Evolutionary conservation across 2,113 vertebrate species (phyloP).

Genomic region (Saguinus imperator): DNA sequence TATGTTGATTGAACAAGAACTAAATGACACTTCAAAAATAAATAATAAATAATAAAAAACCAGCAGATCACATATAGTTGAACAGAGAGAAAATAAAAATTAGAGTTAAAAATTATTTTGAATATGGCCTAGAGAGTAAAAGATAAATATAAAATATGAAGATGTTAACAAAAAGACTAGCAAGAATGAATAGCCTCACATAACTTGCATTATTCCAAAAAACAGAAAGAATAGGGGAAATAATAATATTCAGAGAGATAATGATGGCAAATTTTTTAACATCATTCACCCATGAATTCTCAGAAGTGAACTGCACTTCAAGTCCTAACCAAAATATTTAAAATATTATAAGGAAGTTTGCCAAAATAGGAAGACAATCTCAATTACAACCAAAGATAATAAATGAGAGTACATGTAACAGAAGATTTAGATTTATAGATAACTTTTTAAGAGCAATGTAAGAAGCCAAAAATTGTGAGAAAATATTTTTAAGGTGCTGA

Average conservation of each 20-base stretch:
- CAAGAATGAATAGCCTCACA: not conserved
- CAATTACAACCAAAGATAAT: not conserved
- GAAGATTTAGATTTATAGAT: not conserved
- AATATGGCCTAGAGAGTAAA: not conserved
- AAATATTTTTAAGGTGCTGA: not conserved
- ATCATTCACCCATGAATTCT: not conserved
- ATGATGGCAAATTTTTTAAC: not conserved
- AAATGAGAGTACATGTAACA: not conserved
- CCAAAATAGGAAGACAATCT: not conserved
- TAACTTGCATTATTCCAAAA: not conserved
- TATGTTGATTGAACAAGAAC: not conserved
- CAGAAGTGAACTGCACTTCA: not conserved
- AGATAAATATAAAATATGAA: not conserved
- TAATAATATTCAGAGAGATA: not conserved
- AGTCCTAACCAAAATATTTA: not conserved
- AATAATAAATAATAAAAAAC: not conserved
- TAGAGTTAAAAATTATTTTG: not conserved
- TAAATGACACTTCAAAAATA: not conserved
- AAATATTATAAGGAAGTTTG: not conserved
- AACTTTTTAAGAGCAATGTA: not conserved
- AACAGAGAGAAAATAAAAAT: slow-evolving; percentile 21
- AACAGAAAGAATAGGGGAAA: not conserved
- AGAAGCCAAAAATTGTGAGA: not conserved
- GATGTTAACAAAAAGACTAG: not conserved
- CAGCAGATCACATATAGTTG: not conserved